These are phyloP conservation scores for Ochropleura plecta DNA, from an alignment of 2,888 invertebrate genomes.

Conservation along the genomic window DNA sequence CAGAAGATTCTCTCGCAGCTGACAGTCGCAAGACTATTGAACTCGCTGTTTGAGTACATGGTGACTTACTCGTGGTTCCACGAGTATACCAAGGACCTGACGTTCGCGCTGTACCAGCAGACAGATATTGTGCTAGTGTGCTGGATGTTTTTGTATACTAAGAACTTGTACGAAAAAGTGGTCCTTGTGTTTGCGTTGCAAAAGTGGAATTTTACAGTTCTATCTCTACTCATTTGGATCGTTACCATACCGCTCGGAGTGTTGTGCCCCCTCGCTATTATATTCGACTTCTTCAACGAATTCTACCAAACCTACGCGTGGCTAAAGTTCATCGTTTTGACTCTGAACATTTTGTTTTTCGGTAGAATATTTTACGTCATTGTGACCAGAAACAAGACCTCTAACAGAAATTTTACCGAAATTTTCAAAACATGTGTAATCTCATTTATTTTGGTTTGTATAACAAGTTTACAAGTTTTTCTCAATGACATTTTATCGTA, in stretches of 20 bases:
- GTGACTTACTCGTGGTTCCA: conserved; percentile 50
- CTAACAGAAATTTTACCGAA: conserved; percentile 40
- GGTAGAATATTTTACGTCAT: conserved; percentile 76
- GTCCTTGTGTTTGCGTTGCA: conserved; percentile 75
- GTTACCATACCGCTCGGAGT: conserved; percentile 72
- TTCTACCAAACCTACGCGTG: conserved; percentile 71
- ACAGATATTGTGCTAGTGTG: conserved; percentile 76
- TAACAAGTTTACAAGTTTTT: conserved; percentile 80
- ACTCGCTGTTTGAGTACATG: conserved; percentile 73
- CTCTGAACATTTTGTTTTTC: conserved; percentile 76
- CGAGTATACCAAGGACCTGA: conserved; percentile 38
- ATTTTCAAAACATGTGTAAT: conserved; percentile 68
- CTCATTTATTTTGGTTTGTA: conserved; percentile 75
- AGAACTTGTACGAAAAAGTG: conserved; percentile 81
- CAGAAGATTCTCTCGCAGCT: conserved; percentile 79
- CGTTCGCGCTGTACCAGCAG: conserved; percentile 72
- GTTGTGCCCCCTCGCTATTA: conserved; percentile 59
- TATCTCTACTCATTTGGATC: conserved; percentile 72
- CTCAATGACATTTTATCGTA: conserved; percentile 73
- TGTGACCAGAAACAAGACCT: conserved; percentile 49
- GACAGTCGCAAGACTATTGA: conserved; percentile 74
- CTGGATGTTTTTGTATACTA: conserved; percentile 83
- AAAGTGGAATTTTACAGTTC: conserved; percentile 65
- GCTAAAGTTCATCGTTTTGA: conserved; percentile 75
- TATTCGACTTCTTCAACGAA: neutral